phyloP scores from a whole-genome alignment of 2,113 vertebrate genomes.

The Pelusios castaneus region DNA sequence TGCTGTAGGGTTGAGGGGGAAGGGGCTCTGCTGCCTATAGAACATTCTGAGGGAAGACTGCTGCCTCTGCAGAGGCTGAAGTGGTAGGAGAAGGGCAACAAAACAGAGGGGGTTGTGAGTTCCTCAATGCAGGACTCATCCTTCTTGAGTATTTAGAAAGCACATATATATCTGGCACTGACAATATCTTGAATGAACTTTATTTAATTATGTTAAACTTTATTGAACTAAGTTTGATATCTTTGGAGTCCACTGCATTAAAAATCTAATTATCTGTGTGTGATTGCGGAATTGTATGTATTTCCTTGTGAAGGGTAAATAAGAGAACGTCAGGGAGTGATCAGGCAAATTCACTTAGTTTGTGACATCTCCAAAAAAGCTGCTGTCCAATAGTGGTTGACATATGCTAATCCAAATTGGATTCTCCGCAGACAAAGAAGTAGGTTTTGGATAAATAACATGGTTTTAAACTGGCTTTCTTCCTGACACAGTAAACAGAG shows the following conservation, averaged over 20 bases:
- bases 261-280: no score
- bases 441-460: no score
- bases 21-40: not conserved
- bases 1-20: not conserved
- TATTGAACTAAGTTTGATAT: not conserved
- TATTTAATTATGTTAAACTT: no score
- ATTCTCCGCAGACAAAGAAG: not conserved
- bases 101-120: not conserved
- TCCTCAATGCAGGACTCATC: not conserved
- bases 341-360: no score
- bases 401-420: not conserved
- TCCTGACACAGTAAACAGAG: no score
- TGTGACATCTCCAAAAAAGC: no score
- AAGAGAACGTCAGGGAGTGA: no score
- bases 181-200: not conserved
- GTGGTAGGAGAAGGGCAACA: not conserved
- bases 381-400: no score
- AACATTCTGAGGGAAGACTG: not conserved
- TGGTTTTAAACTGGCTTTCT: no score
- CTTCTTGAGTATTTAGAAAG: not conserved
- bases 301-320: no score
- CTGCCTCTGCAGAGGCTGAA: not conserved
- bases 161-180: not conserved
- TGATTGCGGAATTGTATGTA: no score
- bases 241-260: not conserved